Evolutionary conservation across 2,888 invertebrate genomes (phyloP).

Genomic region (Acanthosoma haemorrhoidale): DNA sequence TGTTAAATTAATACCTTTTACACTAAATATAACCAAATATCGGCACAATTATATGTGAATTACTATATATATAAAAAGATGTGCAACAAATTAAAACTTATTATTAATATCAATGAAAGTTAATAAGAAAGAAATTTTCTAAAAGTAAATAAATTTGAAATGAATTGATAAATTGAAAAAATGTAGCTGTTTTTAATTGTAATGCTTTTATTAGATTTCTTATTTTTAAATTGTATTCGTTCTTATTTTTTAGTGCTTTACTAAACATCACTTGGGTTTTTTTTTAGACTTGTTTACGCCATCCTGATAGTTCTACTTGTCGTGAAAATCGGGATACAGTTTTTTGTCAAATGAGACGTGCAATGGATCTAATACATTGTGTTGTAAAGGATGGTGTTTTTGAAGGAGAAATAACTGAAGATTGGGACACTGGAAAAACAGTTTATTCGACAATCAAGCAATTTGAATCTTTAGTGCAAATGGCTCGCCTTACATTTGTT

Average conservation of each 20-base stretch:
- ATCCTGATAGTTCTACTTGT: conserved; percentile 88
- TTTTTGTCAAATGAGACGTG: conserved; percentile 94
- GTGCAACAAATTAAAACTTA: too few relatives aligned
- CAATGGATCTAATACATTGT: conserved; percentile 95
- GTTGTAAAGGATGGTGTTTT: conserved; percentile 94
- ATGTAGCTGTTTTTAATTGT: too few relatives aligned
- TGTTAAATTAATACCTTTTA: too few relatives aligned
- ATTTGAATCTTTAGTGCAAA: conserved; percentile 78
- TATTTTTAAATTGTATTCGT: neutral
- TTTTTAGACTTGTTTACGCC: conserved; percentile 79
- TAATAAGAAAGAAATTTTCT: too few relatives aligned
- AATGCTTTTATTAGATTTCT: too few relatives aligned
- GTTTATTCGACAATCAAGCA: conserved; percentile 78
- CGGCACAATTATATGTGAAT: too few relatives aligned
- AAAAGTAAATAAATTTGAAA: too few relatives aligned
- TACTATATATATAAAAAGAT: too few relatives aligned
- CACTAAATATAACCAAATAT: too few relatives aligned
- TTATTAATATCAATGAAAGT: too few relatives aligned
- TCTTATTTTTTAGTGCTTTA: neutral
- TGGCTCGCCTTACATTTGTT: conserved; percentile 74
- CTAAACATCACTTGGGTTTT: neutral
- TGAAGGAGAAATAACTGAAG: conserved; percentile 52
- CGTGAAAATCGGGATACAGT: conserved; percentile 95
- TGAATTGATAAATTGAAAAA: neutral
- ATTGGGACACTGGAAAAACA: conserved; percentile 62